These are phyloP conservation scores for Potorous gilbertii DNA, from an alignment of 2,797 vertebrate genomes.

Conservation along the genomic window DNA sequence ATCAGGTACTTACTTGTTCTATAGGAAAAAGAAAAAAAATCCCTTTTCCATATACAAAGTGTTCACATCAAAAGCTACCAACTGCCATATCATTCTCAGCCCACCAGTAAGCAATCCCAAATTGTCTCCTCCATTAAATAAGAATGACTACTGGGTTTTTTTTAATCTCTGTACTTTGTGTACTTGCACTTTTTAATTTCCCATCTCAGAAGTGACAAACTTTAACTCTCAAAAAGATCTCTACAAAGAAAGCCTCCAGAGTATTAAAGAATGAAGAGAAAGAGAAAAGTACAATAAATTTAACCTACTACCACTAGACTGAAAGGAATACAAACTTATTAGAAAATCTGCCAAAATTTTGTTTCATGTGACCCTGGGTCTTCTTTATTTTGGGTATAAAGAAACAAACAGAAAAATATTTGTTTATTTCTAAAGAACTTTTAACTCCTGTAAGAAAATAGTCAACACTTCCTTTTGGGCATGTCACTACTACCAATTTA, in stretches of 20 bases:
- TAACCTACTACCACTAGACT: neutral
- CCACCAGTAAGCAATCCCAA: neutral
- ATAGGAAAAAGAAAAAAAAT: neutral
- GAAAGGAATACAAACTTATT: neutral
- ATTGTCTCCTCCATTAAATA: neutral
- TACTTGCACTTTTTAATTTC: neutral
- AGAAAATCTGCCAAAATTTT: neutral
- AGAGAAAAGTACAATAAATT: neutral
- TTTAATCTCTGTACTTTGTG: neutral
- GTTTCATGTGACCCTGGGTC: no score
- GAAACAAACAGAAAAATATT: no score
- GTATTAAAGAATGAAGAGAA: neutral
- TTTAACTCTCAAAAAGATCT: neutral
- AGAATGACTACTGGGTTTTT: neutral
- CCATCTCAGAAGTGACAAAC: neutral
- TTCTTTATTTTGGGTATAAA: no score
- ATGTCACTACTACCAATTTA: no score
- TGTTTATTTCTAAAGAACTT: no score
- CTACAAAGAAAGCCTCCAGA: neutral
- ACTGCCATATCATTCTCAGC: accelerated
- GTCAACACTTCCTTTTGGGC: no score
- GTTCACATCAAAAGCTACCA: neutral
- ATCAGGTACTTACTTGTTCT: accelerated
- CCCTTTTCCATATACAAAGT: no score
- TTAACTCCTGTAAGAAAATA: no score